Evolutionary conservation across 2,113 vertebrate species (phyloP).

Genomic region (Mustelus asterias): DNA sequence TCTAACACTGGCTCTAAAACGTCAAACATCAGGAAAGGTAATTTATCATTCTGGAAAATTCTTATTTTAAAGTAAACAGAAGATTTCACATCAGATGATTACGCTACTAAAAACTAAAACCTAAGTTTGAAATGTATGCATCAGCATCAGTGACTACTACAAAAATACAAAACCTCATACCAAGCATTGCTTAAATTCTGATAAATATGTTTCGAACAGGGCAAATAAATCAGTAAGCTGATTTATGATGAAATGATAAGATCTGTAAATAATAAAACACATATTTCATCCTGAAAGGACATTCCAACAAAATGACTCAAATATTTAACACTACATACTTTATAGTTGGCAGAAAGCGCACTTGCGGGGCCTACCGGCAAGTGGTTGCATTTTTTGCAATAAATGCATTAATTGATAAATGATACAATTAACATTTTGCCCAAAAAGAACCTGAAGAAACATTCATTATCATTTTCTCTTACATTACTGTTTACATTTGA

Average conservation of each 20-base stretch:
- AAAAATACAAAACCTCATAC: background rate
- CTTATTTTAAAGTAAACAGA: background rate
- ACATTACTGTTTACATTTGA: background rate
- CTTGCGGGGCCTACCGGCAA: background rate
- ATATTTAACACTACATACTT: background rate
- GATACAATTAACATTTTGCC: background rate
- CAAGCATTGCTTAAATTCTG: background rate
- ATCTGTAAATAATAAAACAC: background rate
- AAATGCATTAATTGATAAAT: background rate
- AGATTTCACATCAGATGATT: too few relatives aligned
- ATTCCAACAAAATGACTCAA: background rate
- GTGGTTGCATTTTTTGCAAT: background rate
- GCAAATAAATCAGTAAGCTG: background rate
- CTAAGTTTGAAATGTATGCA: background rate
- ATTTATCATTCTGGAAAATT: constrained; percentile 10
- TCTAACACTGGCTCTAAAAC: background rate
- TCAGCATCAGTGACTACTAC: background rate
- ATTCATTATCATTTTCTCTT: background rate
- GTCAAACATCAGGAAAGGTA: background rate
- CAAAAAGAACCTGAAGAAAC: background rate
- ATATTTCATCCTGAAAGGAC: background rate
- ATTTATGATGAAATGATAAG: background rate
- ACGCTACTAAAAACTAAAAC: too few relatives aligned
- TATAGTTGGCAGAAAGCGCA: background rate
- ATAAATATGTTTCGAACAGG: background rate